phyloP scores from a whole-genome alignment of 2,888 invertebrate species.

The Papilio protenor region DNA sequence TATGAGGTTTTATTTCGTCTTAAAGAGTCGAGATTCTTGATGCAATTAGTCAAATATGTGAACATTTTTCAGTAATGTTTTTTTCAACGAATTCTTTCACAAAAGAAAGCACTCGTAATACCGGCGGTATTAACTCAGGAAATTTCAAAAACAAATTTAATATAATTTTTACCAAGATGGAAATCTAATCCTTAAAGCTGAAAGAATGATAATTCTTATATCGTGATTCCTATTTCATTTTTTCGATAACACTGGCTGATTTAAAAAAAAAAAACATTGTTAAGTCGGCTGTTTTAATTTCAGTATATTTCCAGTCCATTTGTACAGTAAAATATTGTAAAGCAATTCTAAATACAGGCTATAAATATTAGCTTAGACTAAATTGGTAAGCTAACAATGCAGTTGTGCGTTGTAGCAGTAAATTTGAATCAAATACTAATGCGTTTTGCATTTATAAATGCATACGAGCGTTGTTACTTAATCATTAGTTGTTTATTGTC shows the following conservation, averaged over 20 bases:
- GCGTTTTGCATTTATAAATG: not conserved
- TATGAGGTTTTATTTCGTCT: slow-evolving; percentile 29
- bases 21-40: slow-evolving; percentile 31
- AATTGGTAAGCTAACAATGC: slow-evolving; percentile 7
- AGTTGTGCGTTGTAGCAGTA: not conserved
- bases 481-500: not conserved
- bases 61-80: not conserved
- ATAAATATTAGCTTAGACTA: slow-evolving; percentile 2
- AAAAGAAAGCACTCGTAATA: not conserved
- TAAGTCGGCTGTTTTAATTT: not conserved
- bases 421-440: slow-evolving; percentile 17
- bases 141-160: not conserved
- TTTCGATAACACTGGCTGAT: too few species aligned
- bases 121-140: not conserved
- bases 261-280: too few species aligned
- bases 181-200: too few species aligned
- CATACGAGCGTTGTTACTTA: not conserved
- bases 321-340: not conserved
- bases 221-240: too few species aligned
- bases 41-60: slow-evolving; percentile 28
- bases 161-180: not conserved
- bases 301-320: not conserved
- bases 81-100: not conserved
- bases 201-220: too few species aligned
- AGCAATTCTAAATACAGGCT: not conserved